Conservation (phyloP, 35 echinoderm and acorn worm species). For the Strongylocentrotus purpuratus region DNA sequence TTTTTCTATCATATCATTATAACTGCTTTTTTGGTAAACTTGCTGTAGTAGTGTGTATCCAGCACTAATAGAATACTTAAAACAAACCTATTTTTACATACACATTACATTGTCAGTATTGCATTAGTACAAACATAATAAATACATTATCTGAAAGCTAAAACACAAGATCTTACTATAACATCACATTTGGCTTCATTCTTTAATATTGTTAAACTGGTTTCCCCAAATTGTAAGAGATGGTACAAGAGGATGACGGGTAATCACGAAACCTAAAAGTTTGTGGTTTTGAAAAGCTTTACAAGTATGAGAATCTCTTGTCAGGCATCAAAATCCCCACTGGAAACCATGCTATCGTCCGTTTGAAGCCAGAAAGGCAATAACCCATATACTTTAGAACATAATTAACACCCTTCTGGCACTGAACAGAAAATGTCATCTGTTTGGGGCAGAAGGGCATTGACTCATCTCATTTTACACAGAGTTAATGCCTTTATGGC, state of each 20-base stretch:
- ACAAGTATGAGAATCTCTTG: background rate
- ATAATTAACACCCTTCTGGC: no score
- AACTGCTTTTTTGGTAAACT: slow-evolving; percentile 20
- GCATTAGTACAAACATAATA: slow-evolving; percentile 34
- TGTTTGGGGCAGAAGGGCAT: no score
- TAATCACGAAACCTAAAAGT: background rate
- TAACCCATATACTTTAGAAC: no score
- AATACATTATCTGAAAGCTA: slow-evolving; percentile 22
- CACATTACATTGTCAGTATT: slow-evolving; percentile 14
- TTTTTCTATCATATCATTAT: background rate
- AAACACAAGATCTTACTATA: background rate
- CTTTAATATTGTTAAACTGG: no score
- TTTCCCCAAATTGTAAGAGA: no score
- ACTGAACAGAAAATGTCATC: no score
- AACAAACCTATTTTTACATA: background rate
- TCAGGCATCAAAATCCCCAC: background rate
- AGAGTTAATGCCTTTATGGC: no score
- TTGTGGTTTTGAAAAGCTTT: background rate
- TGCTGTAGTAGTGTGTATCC: slow-evolving; percentile 11
- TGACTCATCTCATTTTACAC: no score
- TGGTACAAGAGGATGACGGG: no score
- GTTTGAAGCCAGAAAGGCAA: no score
- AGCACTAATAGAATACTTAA: slow-evolving; percentile 26
- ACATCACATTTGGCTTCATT: background rate
- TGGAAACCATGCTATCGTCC: background rate